Evolutionary conservation across 2,888 invertebrate genomes (phyloP).

Genomic region (Athalia cordata): DNA sequence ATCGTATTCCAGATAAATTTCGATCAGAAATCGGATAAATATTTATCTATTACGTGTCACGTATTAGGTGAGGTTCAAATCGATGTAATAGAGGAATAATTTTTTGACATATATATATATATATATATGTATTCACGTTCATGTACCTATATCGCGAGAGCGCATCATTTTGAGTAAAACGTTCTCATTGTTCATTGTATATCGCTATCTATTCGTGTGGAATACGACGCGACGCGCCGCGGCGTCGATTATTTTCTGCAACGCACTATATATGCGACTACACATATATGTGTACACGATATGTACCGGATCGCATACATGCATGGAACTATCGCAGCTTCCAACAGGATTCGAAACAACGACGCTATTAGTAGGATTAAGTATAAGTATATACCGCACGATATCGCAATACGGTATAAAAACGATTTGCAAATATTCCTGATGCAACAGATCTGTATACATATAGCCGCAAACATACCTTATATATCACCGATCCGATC

Average conservation of each 20-base stretch:
- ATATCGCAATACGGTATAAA: background rate
- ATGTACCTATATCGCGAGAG: too few relatives aligned
- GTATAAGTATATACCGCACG: background rate
- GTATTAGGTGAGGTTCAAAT: too few relatives aligned
- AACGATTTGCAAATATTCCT: slow-evolving; percentile 23
- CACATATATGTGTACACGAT: background rate
- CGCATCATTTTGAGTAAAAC: slow-evolving; percentile 34
- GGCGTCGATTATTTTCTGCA: background rate
- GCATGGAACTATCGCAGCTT: background rate
- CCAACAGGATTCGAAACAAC: slow-evolving; percentile 26
- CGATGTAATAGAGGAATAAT: too few relatives aligned
- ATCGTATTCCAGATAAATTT: background rate
- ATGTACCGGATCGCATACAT: slow-evolving; percentile 3
- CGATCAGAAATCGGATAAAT: too few relatives aligned
- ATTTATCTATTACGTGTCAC: too few relatives aligned
- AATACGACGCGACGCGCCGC: slow-evolving; percentile 3
- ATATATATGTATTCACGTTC: too few relatives aligned
- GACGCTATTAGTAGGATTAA: slow-evolving; percentile 37
- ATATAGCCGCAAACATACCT: too few relatives aligned
- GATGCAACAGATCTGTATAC: background rate
- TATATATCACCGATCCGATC: too few relatives aligned
- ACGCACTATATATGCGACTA: too few relatives aligned
- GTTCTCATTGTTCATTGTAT: slow-evolving; percentile 24
- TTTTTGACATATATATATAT: too few relatives aligned
- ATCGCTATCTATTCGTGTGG: slow-evolving; percentile 18